Evolutionary conservation across 2,797 vertebrate genomes (phyloP).

Genomic region (Xiphophorus birchmanni): DNA sequence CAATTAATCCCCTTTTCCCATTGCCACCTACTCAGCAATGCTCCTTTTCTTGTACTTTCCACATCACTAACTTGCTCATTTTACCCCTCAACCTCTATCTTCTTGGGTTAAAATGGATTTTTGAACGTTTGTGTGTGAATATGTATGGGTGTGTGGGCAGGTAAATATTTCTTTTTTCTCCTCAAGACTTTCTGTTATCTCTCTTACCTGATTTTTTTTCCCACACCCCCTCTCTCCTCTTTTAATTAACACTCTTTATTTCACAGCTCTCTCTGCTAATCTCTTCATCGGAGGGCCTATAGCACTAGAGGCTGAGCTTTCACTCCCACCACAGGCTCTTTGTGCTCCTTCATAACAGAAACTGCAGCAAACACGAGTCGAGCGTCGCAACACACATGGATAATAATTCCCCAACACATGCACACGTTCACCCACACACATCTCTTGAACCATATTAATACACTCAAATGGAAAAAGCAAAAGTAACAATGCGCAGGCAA

Average conservation of each 20-base stretch:
- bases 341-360: constrained; percentile 61
- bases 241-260: constrained; percentile 77
- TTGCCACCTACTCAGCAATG: constrained; percentile 60
- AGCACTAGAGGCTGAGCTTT: constrained; percentile 65
- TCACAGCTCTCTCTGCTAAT: constrained; percentile 62
- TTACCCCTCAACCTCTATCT: constrained; percentile 61
- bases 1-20: constrained; percentile 72
- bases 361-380: constrained; percentile 55
- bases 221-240: constrained; percentile 65
- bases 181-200: constrained; percentile 63
- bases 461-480: constrained; percentile 42
- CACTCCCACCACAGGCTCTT: constrained; percentile 62
- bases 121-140: constrained; percentile 30
- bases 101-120: constrained; percentile 61
- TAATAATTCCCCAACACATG: constrained; percentile 37
- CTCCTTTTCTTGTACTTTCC: constrained; percentile 66
- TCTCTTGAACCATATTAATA: constrained; percentile 54
- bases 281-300: constrained; percentile 66
- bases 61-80: constrained; percentile 72
- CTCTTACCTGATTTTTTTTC: constrained; percentile 70
- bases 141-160: constrained; percentile 34
- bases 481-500: constrained; percentile 44
- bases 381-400: constrained; percentile 19
- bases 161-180: constrained; percentile 49
- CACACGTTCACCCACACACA: constrained; percentile 22